A percentile compares a stretch with the other conserved stretches of the same genome.
Evolutionary conservation across 2,888 invertebrate genomes (phyloP).

Genomic region (Mythimna ferrago): DNA sequence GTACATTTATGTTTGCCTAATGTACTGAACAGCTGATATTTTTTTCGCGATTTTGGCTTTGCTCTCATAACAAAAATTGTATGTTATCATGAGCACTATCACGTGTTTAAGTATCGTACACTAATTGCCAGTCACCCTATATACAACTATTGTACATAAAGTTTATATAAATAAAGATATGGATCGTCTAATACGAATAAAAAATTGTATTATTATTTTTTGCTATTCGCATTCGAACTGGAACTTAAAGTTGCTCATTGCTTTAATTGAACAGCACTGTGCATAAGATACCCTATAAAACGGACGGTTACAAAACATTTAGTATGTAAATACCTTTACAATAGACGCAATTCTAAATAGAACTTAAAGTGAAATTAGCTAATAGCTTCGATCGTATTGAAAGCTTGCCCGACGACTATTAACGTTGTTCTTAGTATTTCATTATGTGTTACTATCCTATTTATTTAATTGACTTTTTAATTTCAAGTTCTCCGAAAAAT

Average conservation of each 20-base stretch:
- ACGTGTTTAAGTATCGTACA: no score
- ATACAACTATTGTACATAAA: no score
- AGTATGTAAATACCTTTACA: conserved; percentile 46
- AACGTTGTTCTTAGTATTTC: conserved; percentile 15
- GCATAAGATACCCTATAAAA: not conserved
- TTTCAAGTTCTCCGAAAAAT: conserved; percentile 13
- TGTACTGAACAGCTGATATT: no score
- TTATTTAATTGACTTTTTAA: conserved; percentile 16
- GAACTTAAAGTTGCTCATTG: not conserved
- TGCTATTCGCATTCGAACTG: not conserved
- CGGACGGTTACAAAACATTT: not conserved
- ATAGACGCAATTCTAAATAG: conserved; percentile 30
- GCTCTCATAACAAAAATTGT: no score
- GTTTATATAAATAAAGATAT: no score
- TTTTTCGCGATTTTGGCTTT: no score
- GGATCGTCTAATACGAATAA: no score
- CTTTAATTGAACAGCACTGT: not conserved
- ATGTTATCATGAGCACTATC: no score
- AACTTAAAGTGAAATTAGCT: conserved; percentile 57
- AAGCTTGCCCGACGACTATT: conserved; percentile 32
- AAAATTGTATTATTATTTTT: not conserved
- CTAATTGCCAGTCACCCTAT: no score
- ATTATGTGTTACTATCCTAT: conserved; percentile 17
- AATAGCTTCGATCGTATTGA: conserved; percentile 48
- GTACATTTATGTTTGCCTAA: no score